Evolutionary conservation across 2,113 vertebrate genomes (phyloP), one percentile per base, ranked within the genome.

Genomic region (Sprattus sprattus): DNA sequence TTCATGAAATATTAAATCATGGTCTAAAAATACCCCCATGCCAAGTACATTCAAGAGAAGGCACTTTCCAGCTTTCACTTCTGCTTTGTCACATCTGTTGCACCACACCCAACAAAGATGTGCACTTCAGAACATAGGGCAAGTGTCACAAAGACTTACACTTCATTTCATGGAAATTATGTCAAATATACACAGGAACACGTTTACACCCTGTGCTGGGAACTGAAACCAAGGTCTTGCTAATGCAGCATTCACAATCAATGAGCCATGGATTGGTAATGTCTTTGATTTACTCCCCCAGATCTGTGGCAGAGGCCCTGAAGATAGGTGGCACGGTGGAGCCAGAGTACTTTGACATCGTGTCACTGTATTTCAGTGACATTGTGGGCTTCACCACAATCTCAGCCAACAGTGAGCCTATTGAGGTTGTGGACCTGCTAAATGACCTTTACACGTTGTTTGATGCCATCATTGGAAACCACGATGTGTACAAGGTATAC

Each of bases 311-410:
- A n/a, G 90, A 92, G 81, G 90, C 89, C 28, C 84, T 93, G 54
- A 93, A 93, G 49, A 87, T 87, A 3, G 91, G 92, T 20, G 89
- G 90, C 81, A 91, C 89, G 32, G 91, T 93, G 84, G 92, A 93
- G 67, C 92, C 92, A 10, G 92, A 93, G 57, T 82, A 89, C 75
- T 93, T 92, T 80, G 89, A 93, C 83, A 89, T 89, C 15, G 90
- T 92, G 25, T 91, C 92, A 4, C 83, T 93, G 87, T 93, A 93
- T 83, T 92, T 93, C 87, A 93, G 92, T 28, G 92, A 93, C 86
- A 92, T 93, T 13, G 92, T 92, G 81, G 92, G 92, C 39, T 93
- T 93, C 85, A 93, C 90, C 46, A 90, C 90, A n/a, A 92, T 92
- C 87, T 91, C 92, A 20, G 92, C 91, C 49, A 93, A 91, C 86